Evolutionary conservation across 2,888 invertebrate genomes (phyloP), one percentile per base, ranked within the genome.

Genomic region (Tortrix viridana): DNA sequence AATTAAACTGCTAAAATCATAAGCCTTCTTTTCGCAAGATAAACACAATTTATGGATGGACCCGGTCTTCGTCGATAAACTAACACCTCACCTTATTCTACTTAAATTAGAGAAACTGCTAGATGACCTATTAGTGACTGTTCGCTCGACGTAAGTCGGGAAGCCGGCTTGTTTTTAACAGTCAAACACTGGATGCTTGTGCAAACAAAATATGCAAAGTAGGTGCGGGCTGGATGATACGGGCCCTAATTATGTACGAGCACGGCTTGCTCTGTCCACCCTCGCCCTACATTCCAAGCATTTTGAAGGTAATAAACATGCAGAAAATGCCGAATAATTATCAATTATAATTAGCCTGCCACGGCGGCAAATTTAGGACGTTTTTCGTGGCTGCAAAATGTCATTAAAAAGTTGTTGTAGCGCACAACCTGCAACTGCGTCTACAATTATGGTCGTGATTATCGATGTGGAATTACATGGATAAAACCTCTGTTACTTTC

Each of bases 201-300:
- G 46, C 63, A 53, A 58, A 63, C 63, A 63, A 63, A 58, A 46
- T 63, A 63, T 58, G 63, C 63, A 63, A 63, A 63, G 63, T 58
- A 63, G 58, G 52, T 63, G 63, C 63, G 63, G 63, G 63, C 47
- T n/a, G 23, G 54, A 47, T 57, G 63, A 63, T 63, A 63, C 47
- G 63, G 63, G 63, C 19, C 56, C 62, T 63, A 57, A 63, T 63
- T 63, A 63, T 63, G 63, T 63, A 53, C 63, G 18, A 57, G 49
- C 63, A 63, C 63, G 63, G 47, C 60, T 44, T 47, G 47, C 63
- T 63, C 57, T 57, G 62, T 63, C 63, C 63, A 63, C 63, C 63
- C 63, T 63, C 63, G 63, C 56, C 63, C 63, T 47, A 63, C 63
- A 63, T 63, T 63, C 56, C 56, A 62, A 62, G 62, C 46, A 62